Evolutionary conservation across 2,888 invertebrate species (phyloP), one percentile per base, ranked within the genome.

Genomic region (Saturnia japonica): DNA sequence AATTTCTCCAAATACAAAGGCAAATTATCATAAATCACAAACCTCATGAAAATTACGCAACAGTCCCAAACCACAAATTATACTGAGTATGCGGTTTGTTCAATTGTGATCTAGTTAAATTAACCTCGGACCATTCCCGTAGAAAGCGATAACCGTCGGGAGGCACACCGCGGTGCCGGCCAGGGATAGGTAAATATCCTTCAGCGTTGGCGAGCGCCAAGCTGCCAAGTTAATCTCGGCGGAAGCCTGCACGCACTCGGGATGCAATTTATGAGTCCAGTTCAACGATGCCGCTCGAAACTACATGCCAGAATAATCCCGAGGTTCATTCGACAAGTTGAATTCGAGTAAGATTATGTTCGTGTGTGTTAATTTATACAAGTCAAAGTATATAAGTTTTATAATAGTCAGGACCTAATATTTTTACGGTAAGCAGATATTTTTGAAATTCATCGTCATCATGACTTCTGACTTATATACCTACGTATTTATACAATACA

Each of bases 171-270:
- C 25, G 57, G 57, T 14, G 57, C 25, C 57, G 11, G 16, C 8
- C 25, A 57, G 12, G 16, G 22, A 25, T 57, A 57, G n/a, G n/a
- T n/a, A n/a, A 57, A 57, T 57, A 57, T 25, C 22, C 25, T 57
- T 57, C 57, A 57, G 57, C 11, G 25, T 25, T 25, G 57, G 57
- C 25, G 57, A 57, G 57, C 57, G 57, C n/a, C n/a, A n/a, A n/a
- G n/a, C n/a, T n/a, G 14, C 12, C 25, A 57, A 25, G 57, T 60
- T 60, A 28, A 60, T 60, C 57, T 60, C 57, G 57, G 12, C 12
- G 4, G 57, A 57, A 57, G 25, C 57, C 14, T 25, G 57, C 25
- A 57, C 25, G 7, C 25, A 57, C 12, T 25, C 57, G 57, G 57
- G 57, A 57, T 57, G 25, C 57, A 25, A 57, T 57, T 57, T 57